A percentile compares a stretch with the other conserved stretches of the same genome.
phyloP scores from a whole-genome alignment of 2,888 invertebrate species.

The Sinhomidia bicolor region DNA sequence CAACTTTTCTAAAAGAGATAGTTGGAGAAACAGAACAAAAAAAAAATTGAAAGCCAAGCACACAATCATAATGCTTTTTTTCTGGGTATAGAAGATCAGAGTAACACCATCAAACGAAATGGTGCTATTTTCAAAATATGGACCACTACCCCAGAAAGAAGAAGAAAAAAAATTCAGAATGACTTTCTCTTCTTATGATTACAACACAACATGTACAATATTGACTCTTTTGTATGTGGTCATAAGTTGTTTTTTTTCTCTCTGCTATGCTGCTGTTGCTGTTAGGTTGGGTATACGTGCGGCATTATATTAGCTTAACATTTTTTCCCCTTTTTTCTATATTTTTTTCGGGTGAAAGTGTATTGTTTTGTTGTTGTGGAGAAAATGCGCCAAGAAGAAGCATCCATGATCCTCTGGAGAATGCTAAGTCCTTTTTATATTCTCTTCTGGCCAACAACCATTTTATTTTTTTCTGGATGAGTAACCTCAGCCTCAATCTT shows the following conservation, averaged over 20 bases:
- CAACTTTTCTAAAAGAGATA: not conserved
- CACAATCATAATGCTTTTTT: not conserved
- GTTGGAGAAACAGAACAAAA: not conserved
- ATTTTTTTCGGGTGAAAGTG: not conserved
- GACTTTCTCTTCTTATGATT: constrained; percentile 24
- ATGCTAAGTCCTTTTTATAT: constrained; percentile 56
- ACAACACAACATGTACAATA: too few relatives aligned
- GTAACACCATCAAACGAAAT: not conserved
- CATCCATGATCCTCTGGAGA: constrained; percentile 55
- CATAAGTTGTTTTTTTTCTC: not conserved
- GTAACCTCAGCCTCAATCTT: constrained; percentile 65
- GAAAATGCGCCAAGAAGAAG: constrained; percentile 45
- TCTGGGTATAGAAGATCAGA: not conserved
- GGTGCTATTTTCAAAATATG: constrained; percentile 25
- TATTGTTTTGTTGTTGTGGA: constrained; percentile 23
- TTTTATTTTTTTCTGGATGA: constrained; percentile 66
- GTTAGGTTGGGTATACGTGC: not conserved
- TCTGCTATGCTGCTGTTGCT: not conserved
- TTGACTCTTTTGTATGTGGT: not conserved
- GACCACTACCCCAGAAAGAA: not conserved
- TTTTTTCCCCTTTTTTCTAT: not conserved
- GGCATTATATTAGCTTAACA: constrained; percentile 50
- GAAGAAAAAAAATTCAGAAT: not conserved
- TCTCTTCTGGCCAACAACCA: constrained; percentile 59
- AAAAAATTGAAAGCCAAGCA: constrained; percentile 13